Evolutionary conservation across 2,888 invertebrate species (phyloP).

Genomic region (Lathronympha strigana): DNA sequence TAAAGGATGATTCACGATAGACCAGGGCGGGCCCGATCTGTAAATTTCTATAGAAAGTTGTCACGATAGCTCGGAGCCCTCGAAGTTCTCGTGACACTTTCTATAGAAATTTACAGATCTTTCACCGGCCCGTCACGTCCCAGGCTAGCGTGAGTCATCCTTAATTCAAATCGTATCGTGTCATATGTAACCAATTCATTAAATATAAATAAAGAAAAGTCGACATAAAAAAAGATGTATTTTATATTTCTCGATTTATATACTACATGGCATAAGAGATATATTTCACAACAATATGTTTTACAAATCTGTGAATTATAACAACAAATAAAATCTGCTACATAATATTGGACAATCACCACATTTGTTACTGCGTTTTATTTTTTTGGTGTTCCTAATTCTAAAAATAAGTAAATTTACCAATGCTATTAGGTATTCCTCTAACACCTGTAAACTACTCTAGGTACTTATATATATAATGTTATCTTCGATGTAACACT

Average conservation of each 20-base stretch:
- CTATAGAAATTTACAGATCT: too few species aligned
- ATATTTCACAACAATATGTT: slow-evolving; percentile 34
- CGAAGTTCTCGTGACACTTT: too few species aligned
- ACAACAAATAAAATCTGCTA: slow-evolving; percentile 30
- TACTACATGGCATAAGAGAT: slow-evolving; percentile 35
- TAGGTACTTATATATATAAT: too few species aligned
- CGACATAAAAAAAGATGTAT: slow-evolving; percentile 11
- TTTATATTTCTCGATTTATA: slow-evolving; percentile 24
- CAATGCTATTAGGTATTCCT: not conserved
- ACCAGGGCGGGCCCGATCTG: too few species aligned
- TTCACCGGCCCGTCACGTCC: too few species aligned
- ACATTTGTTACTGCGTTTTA: not conserved
- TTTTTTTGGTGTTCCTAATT: not conserved
- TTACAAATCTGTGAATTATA: slow-evolving; percentile 33
- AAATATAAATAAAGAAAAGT: not conserved
- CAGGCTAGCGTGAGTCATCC: too few species aligned
- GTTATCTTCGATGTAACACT: not conserved
- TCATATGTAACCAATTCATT: not conserved
- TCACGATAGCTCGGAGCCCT: too few species aligned
- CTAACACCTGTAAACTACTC: too few species aligned
- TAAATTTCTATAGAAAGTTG: too few species aligned
- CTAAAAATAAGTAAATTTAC: not conserved
- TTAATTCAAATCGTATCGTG: too few species aligned
- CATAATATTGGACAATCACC: slow-evolving; percentile 7
- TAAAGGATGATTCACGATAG: too few species aligned